Base-by-base conservation (phyloP, 1,140 invertebrate species). In the Drosophila paulistorum region DNA sequence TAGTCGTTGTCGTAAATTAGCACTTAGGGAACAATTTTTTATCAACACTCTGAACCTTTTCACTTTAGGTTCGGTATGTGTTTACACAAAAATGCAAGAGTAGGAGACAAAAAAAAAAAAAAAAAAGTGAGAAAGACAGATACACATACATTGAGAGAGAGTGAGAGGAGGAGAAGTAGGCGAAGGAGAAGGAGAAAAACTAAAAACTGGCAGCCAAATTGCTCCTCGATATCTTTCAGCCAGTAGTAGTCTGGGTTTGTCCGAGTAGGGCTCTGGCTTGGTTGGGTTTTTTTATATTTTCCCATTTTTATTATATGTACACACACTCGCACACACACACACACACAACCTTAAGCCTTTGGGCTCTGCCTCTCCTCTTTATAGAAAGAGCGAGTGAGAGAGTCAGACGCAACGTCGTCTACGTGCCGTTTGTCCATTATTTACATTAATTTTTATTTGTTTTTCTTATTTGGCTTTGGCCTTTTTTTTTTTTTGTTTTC, bases 361-460 rank as follows among this genome's bases (percentile, higher is more conserved):
- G 76, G 82, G 81, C 79, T 86, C 71, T 76, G 66, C 23, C 79
- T 86, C 71, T 76, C 63, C 17, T 30, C 30, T 67, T 41, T 54
- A 30, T 59, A 42, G 39, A 6, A 48, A 37, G 48, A 55, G 23
- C 3, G 65, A 76, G 75, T 59, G 62, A 68, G 39, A 39, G 51
- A 14, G n/a, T 63, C 64, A 17, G 41, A 30, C 68, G 39, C 65
- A 61, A 35, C 62, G 79, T 70, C 59, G 79, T 74, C 84, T 78
- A 86, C 82, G 74, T 89, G 81, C 80, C 71, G 69, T 71, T 79
- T 66, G 84, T 89, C 84, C 84, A 89, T 89, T 89, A 89, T 89
- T 89, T 89, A 90, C 84, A 89, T 90, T 80, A 73, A 89, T 90
- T 89, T 72, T 90, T 89, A 89, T 89, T 89, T 89, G 85, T 84